phyloP scores from a whole-genome alignment of 2,797 vertebrate genomes.

The Macropus fuliginosus region DNA sequence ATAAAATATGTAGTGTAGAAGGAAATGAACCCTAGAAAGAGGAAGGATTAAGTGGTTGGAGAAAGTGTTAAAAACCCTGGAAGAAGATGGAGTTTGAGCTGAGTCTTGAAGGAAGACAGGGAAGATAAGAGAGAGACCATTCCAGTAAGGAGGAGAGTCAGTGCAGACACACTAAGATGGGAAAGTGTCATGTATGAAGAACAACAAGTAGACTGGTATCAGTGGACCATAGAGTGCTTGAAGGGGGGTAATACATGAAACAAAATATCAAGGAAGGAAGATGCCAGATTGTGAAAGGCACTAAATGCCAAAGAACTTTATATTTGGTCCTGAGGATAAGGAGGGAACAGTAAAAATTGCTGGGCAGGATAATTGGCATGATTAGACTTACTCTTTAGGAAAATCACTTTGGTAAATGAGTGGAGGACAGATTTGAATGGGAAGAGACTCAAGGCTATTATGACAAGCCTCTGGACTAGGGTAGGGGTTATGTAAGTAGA shows the following conservation, averaged over 20 bases:
- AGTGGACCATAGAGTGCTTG: neutral
- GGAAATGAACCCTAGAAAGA: neutral
- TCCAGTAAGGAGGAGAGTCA: neutral
- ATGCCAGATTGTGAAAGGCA: neutral
- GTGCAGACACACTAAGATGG: neutral
- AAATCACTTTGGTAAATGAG: neutral
- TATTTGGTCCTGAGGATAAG: neutral
- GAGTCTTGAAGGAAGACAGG: neutral
- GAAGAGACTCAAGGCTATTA: neutral
- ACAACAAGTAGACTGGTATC: neutral
- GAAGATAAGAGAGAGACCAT: neutral
- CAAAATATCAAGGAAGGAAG: neutral
- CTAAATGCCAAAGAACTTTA: neutral
- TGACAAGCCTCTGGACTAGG: neutral
- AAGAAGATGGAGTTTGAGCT: neutral
- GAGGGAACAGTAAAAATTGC: neutral
- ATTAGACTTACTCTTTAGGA: neutral
- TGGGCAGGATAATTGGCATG: neutral
- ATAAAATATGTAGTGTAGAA: neutral
- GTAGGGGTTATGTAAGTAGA: neutral
- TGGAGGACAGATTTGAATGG: neutral
- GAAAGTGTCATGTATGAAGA: neutral
- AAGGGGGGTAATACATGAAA: neutral
- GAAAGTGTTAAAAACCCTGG: neutral
- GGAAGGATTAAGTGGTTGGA: neutral